A percentile compares a stretch with the other conserved stretches of the same genome.
Evolutionary conservation across 2,113 vertebrate genomes (phyloP).

Genomic region (Cephalopterus ornatus): DNA sequence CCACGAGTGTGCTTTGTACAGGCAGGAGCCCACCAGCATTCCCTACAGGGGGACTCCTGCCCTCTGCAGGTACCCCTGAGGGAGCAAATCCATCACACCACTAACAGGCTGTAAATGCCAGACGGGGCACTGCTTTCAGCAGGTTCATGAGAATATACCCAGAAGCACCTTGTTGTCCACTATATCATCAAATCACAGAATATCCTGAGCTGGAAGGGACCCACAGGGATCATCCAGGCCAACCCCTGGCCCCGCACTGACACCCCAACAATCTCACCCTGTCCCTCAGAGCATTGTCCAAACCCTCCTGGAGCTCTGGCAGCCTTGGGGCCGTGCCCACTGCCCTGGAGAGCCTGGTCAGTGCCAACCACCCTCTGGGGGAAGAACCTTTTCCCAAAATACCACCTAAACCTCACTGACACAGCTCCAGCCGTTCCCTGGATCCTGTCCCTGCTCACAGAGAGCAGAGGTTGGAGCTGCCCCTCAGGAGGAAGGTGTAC

Average conservation of each 20-base stretch:
- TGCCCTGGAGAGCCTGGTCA: background rate
- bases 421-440: background rate
- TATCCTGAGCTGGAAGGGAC: background rate
- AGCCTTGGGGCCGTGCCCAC: background rate
- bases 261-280: background rate
- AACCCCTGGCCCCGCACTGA: background rate
- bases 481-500: background rate
- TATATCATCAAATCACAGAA: background rate
- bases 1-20: fast-evolving
- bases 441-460: background rate
- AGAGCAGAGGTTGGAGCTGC: background rate
- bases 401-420: background rate
- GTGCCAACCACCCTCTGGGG: background rate
- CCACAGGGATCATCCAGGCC: background rate
- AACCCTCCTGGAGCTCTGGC: background rate
- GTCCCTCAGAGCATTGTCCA: background rate
- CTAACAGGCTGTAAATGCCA: fast-evolving
- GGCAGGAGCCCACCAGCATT: fast-evolving
- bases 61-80: background rate
- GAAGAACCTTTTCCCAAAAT: background rate
- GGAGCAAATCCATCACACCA: fast-evolving
- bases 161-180: background rate
- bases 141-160: fast-evolving
- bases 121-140: background rate
- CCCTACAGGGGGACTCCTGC: background rate